Evolutionary conservation across 2,797 vertebrate species (phyloP).

Genomic region (Myripristis murdjan): DNA sequence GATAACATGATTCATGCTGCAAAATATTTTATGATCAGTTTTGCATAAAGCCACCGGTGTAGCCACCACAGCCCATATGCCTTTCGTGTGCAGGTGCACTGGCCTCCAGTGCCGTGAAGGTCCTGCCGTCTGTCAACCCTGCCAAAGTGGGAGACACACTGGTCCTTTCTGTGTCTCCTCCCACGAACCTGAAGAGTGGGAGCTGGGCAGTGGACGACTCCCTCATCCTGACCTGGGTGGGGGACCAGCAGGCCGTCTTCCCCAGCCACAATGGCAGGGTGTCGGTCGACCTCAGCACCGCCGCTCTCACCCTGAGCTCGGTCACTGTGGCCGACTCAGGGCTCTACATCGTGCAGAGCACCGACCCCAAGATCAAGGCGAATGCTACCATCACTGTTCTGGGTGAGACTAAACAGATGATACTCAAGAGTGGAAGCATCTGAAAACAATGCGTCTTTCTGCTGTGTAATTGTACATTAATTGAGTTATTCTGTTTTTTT

Average conservation of each 20-base stretch:
- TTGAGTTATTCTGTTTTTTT: background rate
- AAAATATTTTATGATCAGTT: background rate
- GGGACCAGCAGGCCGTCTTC: slow-evolving; percentile 31
- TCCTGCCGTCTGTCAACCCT: slow-evolving; percentile 67
- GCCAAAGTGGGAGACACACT: slow-evolving; percentile 50
- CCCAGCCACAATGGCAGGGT: slow-evolving; percentile 53
- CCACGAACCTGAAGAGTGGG: slow-evolving; percentile 30
- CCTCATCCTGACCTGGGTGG: slow-evolving; percentile 65
- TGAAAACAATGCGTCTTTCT: too few relatives aligned
- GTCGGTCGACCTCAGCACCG: slow-evolving; percentile 47
- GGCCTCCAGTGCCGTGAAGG: slow-evolving; percentile 46
- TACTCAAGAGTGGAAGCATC: background rate
- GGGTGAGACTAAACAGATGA: slow-evolving; percentile 53
- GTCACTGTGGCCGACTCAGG: slow-evolving; percentile 67
- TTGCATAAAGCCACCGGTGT: background rate
- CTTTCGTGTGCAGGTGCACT: slow-evolving; percentile 39
- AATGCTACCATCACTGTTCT: slow-evolving; percentile 61
- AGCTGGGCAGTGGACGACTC: slow-evolving; percentile 58
- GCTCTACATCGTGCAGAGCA: slow-evolving; percentile 63
- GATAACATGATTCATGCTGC: background rate
- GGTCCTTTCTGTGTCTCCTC: slow-evolving; percentile 63
- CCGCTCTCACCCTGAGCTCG: slow-evolving; percentile 64
- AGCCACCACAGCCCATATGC: background rate
- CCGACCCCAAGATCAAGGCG: slow-evolving; percentile 40
- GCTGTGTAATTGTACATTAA: too few relatives aligned